Base-by-base conservation (phyloP, 2,888 invertebrate species). In the Cephus sareptanus region DNA sequence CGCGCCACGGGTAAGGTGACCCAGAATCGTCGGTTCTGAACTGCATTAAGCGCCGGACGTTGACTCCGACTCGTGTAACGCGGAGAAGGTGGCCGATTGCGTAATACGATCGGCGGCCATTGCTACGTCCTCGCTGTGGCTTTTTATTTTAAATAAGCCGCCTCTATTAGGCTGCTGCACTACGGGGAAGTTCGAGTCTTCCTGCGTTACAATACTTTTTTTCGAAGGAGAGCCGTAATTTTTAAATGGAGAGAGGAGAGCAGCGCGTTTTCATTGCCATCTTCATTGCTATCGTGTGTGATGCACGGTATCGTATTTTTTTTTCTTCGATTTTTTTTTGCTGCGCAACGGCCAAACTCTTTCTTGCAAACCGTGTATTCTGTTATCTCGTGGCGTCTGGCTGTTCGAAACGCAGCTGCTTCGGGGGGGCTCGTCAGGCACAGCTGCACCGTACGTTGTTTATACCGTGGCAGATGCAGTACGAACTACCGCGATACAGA, bases 391-490 rank as follows among this genome's bases (percentile, higher is more conserved):
- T 33, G 3, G 31, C 71, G 71, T 71, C 71, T 71, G 71, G 71
- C 33, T 3, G 1, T 31, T 71, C 33, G 31, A 71, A 31, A 31
- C 71, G 71, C 71, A 71, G 71, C 71, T 71, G 71, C 71, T 71
- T 34, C 33, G 71, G 13, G 31, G 71, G 13, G 31, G 13, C 82
- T 82, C 80, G 80, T 78, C 80, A 34, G 83, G 83, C 87, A 87
- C 87, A 87, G 86, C 88, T 87, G 87, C 83, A 80, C 87, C 83
- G 79, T 78, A 82, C 81, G 81, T 78, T 76, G 81, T 78, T 76
- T 31, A 23, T 23, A 9, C 80, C 79, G 82, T 80, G 82, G 86
- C 90, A 89, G 89, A 89, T 89, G 89, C 87, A 83, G 83, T 81
- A 23, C 71, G 71, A 71, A 23, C 31, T 30, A 11, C 2, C 12